Base-by-base conservation (phyloP, 2,888 invertebrate genomes). In the Apodemia hepburni region DNA sequence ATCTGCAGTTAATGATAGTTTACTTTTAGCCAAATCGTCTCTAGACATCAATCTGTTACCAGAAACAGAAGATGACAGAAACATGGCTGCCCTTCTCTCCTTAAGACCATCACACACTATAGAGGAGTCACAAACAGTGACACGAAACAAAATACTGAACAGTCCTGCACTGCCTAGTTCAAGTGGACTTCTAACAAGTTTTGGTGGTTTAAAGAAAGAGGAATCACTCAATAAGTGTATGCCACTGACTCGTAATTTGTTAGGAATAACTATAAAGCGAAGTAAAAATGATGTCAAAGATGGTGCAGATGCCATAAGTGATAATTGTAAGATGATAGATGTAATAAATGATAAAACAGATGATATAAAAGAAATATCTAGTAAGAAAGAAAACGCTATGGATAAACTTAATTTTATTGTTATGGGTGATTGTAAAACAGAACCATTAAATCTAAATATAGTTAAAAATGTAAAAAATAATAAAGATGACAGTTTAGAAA, bases 41-140 rank as follows among this genome's bases (percentile, higher is more conserved):
- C 85, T 98, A 22, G 94, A 95, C 73, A 96, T 98, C 54, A 87
- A 93, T 9, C 90, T 98, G 5, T 85, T 98, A 0, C 94, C 95
- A 1, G 98, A 98, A 83, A 92, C 92, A 22, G 94, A 95, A 61
- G 96, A 97, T 65, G 98, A 98, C 77, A 92, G 93, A 61, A 94
- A 94, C 77, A 90, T 97, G 83, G 98, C 98, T 0, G 93, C 95
- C 0, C 87, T 98, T 5, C 92, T 97, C 68, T 93, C 94, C 63
- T 83, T 96, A 4, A 93, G 94, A 75, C 94, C 95, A 1, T 83
- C 92, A 15, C 92, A 86, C 76, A 93, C 94, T 82, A 93, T 94
- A 47, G 87, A 92, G 61, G 94, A 95, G 74, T 92, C 87, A 3
- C 92, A 93, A 67, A 80, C 73, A 0, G 84, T 88, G 12, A 87